phyloP scores from a whole-genome alignment of 2,113 vertebrate species.

The Saguinus imperator region DNA sequence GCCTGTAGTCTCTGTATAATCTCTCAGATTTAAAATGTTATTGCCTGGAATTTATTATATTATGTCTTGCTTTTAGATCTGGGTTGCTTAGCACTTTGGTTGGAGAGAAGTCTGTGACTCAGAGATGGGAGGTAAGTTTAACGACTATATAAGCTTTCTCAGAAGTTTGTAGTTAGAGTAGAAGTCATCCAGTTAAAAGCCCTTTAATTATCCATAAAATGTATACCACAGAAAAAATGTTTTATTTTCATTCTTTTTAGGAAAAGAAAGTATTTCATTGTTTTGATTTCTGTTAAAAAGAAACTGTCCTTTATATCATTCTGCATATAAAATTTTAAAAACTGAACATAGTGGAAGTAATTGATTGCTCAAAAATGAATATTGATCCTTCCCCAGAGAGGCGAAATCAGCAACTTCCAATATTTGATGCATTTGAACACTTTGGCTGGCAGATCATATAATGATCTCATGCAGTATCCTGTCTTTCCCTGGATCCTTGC shows the following conservation, averaged over 20 bases:
- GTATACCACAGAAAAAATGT: neutral
- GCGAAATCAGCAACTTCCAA: slow-evolving; percentile 99
- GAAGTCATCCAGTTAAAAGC: neutral
- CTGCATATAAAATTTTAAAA: slow-evolving; percentile 1
- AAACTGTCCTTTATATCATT: neutral
- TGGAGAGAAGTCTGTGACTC: slow-evolving; percentile 98
- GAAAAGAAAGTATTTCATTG: neutral
- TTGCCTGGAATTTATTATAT: neutral
- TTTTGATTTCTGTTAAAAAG: slow-evolving; percentile 24
- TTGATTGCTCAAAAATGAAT: slow-evolving; percentile 48
- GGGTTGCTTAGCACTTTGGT: slow-evolving; percentile 98
- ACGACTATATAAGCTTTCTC: neutral
- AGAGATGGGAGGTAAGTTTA: slow-evolving; percentile 96
- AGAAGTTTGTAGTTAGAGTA: neutral
- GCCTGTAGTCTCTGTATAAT: neutral
- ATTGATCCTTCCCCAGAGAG: slow-evolving; percentile 88
- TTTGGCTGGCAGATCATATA: slow-evolving; percentile 96
- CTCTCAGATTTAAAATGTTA: neutral
- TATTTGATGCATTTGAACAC: slow-evolving; percentile 99
- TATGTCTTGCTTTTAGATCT: slow-evolving; percentile 86
- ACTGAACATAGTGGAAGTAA: neutral
- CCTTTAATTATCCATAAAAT: neutral
- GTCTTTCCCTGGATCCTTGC: slow-evolving; percentile 99
- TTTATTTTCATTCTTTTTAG: neutral
- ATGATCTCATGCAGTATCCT: slow-evolving; percentile 99